phyloP scores from a whole-genome alignment of 2,888 invertebrate species.

The Meteorus cinctellus region DNA sequence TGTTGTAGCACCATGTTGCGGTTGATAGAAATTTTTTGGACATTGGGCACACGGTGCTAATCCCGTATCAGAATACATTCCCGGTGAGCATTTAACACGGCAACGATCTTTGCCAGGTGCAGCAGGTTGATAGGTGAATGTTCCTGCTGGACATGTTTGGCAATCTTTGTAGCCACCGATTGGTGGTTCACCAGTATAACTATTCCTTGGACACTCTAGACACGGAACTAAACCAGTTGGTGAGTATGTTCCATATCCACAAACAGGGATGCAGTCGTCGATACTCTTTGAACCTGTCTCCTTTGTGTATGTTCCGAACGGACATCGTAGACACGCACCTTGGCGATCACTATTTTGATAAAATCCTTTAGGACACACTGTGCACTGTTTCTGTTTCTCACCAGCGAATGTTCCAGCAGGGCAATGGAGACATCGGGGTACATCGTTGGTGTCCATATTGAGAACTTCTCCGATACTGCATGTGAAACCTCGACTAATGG shows the following conservation, averaged over 20 bases:
- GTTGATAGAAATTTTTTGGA: constrained; percentile 94
- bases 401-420: constrained; percentile 96
- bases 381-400: constrained; percentile 92
- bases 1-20: constrained; percentile 86
- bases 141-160: constrained; percentile 91
- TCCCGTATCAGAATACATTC: constrained; percentile 94
- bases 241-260: constrained; percentile 96
- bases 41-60: constrained; percentile 95
- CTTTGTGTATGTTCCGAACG: constrained; percentile 92
- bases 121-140: constrained; percentile 93
- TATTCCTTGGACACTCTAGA: constrained; percentile 93
- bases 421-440: constrained; percentile 95
- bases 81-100: constrained; percentile 90
- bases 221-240: constrained; percentile 95
- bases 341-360: constrained; percentile 95
- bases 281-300: constrained; percentile 92
- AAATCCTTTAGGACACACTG: constrained; percentile 92
- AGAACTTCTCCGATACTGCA: constrained; percentile 95
- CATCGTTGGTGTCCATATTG: constrained; percentile 93
- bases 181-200: constrained; percentile 91
- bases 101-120: constrained; percentile 88
- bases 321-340: constrained; percentile 92
- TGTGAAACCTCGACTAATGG: constrained; percentile 91
- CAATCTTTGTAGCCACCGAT: constrained; percentile 94
- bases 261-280: constrained; percentile 92